Conservation (phyloP, 2,888 invertebrate species). For the Tanytarsus gracilentus region DNA sequence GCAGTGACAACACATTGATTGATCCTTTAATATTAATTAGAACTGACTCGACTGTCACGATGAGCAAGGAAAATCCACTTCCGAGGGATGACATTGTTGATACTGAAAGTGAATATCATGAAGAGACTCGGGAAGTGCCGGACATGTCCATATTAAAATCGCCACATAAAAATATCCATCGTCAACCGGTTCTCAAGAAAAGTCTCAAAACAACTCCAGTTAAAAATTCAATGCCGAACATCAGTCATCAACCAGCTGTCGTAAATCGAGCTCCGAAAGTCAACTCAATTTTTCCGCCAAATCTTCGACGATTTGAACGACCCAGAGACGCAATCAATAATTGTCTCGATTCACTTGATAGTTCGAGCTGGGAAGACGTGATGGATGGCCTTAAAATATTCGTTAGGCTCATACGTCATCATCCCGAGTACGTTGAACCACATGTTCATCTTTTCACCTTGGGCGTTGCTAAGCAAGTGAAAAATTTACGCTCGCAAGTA, state of each 20-base stretch:
- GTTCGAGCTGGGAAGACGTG: conserved; percentile 70
- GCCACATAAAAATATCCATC: background rate
- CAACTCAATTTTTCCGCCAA: conserved; percentile 37
- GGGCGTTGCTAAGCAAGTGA: conserved; percentile 66
- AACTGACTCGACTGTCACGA: background rate
- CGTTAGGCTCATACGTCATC: conserved; percentile 58
- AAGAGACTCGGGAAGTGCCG: background rate
- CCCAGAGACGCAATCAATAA: conserved; percentile 56
- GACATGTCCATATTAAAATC: background rate
- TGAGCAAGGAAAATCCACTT: background rate
- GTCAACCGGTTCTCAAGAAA: conserved; percentile 16
- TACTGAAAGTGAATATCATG: background rate
- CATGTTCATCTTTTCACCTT: conserved; percentile 62
- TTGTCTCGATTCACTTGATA: conserved; percentile 57
- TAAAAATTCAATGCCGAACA: conserved; percentile 24
- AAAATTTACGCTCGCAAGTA: conserved; percentile 87
- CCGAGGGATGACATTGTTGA: background rate
- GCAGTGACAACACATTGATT: background rate
- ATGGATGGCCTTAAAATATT: conserved; percentile 62
- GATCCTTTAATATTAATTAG: background rate
- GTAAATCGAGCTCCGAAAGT: conserved; percentile 31
- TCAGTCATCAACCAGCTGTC: background rate
- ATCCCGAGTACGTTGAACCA: conserved; percentile 52
- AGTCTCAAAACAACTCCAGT: conserved; percentile 11
- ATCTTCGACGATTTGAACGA: conserved; percentile 50